phyloP scores from a whole-genome alignment of 2,888 invertebrate genomes.

The Eupithecia tripunctaria region DNA sequence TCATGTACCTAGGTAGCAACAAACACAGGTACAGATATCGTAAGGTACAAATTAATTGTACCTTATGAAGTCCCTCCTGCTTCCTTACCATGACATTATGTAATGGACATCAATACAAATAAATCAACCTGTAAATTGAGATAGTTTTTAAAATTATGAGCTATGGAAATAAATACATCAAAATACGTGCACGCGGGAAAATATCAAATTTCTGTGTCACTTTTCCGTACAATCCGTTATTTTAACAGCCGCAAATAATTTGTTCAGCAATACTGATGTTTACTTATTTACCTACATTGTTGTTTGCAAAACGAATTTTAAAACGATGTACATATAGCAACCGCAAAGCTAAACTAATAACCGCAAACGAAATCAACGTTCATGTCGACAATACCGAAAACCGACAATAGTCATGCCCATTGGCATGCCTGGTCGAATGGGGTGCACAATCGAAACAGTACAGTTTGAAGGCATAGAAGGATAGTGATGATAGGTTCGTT shows the following conservation, averaged over 20 bases:
- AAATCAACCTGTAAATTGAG: not conserved
- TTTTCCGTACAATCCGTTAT: not conserved
- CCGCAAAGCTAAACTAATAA: constrained; percentile 17
- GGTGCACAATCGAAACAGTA: constrained; percentile 28
- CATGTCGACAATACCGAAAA: constrained; percentile 31
- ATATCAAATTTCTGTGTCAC: not conserved
- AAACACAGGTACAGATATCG: too few relatives aligned
- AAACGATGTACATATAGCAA: not conserved
- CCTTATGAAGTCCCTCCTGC: too few relatives aligned
- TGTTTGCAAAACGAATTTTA: not conserved
- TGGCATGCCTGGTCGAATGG: constrained; percentile 28
- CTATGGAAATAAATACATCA: not conserved
- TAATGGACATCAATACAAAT: not conserved
- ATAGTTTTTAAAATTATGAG: not conserved
- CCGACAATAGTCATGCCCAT: constrained; percentile 35
- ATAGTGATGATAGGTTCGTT: not conserved
- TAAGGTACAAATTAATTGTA: not conserved
- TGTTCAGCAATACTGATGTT: not conserved
- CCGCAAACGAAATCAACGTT: constrained; percentile 31
- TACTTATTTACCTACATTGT: not conserved
- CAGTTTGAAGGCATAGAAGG: constrained; percentile 25
- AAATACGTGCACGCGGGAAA: not conserved
- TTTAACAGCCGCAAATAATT: not conserved
- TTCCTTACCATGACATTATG: not conserved
- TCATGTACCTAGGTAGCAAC: too few relatives aligned